Conservation (phyloP, 2,113 vertebrate species). For the Ictidomys tridecemlineatus region DNA sequence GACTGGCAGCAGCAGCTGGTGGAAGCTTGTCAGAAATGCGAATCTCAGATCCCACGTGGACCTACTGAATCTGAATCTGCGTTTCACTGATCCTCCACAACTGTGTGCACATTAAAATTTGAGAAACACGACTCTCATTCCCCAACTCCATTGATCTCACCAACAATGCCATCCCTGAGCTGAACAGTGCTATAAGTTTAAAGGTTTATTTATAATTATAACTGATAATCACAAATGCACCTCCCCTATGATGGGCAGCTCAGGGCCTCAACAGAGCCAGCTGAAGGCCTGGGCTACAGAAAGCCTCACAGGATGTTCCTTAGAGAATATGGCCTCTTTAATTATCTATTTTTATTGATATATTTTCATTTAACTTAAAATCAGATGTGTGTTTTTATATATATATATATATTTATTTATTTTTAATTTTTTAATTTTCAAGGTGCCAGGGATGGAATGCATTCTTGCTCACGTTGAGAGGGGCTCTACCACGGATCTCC, state of each 20-base stretch:
- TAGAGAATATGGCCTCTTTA: background rate
- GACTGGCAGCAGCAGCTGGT: background rate
- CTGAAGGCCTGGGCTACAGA: background rate
- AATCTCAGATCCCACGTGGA: background rate
- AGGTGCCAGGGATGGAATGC: background rate
- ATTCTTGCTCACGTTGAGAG: background rate
- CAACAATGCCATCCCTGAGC: background rate
- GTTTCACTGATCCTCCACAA: background rate
- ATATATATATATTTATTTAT: no score
- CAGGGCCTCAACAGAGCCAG: background rate
- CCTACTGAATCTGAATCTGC: background rate
- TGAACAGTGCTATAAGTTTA: background rate
- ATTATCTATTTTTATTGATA: conserved; percentile 49
- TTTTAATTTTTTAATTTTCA: no score
- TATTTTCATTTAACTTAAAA: conserved; percentile 42
- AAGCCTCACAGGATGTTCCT: background rate
- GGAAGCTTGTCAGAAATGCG: background rate
- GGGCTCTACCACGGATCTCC: background rate
- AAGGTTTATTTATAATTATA: background rate
- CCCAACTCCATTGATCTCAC: background rate
- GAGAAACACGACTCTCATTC: background rate
- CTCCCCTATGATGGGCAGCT: background rate
- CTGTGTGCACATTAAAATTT: no score
- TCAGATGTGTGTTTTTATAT: background rate
- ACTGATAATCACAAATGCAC: background rate